These are phyloP conservation scores for Synergus laeviventris DNA, from an alignment of 2,888 invertebrate genomes.

Conservation along the genomic window DNA sequence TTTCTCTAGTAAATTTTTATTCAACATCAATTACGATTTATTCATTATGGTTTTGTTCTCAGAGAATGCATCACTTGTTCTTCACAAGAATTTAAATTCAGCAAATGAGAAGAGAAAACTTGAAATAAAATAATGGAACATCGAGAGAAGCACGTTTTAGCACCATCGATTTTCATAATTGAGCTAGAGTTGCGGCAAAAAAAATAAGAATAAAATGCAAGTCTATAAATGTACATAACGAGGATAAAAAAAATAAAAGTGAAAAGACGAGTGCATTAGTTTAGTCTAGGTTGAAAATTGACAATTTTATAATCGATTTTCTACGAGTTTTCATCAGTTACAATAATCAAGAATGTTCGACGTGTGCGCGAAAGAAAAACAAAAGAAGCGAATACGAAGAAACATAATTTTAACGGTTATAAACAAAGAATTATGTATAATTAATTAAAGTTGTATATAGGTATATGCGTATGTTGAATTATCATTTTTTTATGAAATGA, in stretches of 20 bases:
- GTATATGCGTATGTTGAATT: not conserved
- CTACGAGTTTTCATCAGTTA: slow-evolving; percentile 59
- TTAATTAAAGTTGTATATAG: not conserved
- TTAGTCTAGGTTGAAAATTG: slow-evolving; percentile 40
- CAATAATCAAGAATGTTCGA: slow-evolving; percentile 16
- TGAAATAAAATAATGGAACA: slow-evolving; percentile 40
- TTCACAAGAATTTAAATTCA: no score
- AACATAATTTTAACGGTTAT: not conserved
- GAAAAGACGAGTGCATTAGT: slow-evolving; percentile 40
- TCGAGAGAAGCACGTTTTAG: slow-evolving; percentile 43
- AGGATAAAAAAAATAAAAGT: not conserved
- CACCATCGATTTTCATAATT: slow-evolving; percentile 41
- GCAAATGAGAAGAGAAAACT: not conserved
- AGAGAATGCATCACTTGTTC: no score
- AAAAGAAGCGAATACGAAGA: not conserved
- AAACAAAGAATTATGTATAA: not conserved
- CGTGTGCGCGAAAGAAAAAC: not conserved
- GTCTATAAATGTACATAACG: slow-evolving; percentile 22
- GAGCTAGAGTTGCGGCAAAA: not conserved
- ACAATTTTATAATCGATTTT: slow-evolving; percentile 65
- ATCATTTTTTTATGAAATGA: not conserved
- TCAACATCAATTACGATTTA: no score
- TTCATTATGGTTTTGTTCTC: no score
- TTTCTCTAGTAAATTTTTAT: no score
- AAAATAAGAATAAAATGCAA: slow-evolving; percentile 14